Evolutionary conservation across 2,888 invertebrate genomes (phyloP), one percentile per base, ranked within the genome.

Genomic region (Cheilosia soror): DNA sequence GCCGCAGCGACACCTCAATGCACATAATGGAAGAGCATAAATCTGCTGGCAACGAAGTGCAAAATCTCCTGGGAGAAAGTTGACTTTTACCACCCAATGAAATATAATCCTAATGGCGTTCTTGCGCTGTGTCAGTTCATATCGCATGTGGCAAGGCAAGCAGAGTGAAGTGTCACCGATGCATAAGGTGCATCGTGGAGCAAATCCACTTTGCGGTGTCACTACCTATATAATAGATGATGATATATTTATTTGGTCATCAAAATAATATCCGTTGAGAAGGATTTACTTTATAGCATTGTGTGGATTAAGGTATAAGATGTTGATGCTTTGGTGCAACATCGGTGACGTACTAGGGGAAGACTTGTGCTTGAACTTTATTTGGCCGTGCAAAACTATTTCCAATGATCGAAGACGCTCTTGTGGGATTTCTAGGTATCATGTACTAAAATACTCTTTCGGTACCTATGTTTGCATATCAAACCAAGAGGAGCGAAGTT

Each of bases 51-150:
- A 81, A 85, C 81, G 85, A 85, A 85, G 85, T 85, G 81, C 72
- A 81, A 85, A 85, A 85, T 85, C 81, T 55, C 37, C 7, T 29
- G 27, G 37, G 53, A 72, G 76, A 51, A 62, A 85, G 81, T 76
- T 73, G 81, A 85, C 81, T 85, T 84, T 80, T 81, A 77, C 85
- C 81, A 81, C 72, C 85, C 77, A 77, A 81, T 85, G 85, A 85
- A 81, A 81, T 77, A 81, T 68, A 85, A 85, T 72, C 80, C 85
- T 81, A 81, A 85, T 85, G 85, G 85, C 71, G 72, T 81, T 81
- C 68, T 72, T 31, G 63, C 49, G 80, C 80, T 84, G 44, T 42
- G 47, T 73, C 72, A 55, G 37, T 29, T 33, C 51, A 33, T 49
- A 49, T 55, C 47, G 31, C 33, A 11, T 0, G 7, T 20, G 31